Conservation (phyloP, 2,113 vertebrate species). For the Colius striatus region DNA sequence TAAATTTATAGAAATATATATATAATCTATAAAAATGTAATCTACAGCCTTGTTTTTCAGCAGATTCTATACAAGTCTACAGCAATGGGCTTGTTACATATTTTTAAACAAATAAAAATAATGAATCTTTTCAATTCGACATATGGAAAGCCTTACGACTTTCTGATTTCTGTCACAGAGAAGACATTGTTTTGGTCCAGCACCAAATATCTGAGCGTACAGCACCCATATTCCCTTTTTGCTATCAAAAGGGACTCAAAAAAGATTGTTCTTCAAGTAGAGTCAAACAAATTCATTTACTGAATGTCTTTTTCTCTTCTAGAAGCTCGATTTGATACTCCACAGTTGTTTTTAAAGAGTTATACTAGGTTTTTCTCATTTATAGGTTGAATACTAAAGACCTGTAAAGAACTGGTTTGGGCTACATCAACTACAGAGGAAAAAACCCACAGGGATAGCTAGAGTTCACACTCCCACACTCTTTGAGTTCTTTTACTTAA, state of each 20-base stretch:
- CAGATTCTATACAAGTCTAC: neutral
- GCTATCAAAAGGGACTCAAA: neutral
- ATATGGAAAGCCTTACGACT: neutral
- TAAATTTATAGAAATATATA: too few species aligned
- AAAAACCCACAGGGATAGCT: neutral
- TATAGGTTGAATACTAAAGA: neutral
- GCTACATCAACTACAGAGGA: neutral
- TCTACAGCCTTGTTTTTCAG: neutral
- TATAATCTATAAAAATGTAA: too few species aligned
- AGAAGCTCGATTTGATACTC: neutral
- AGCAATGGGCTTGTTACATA: neutral
- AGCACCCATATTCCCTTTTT: neutral
- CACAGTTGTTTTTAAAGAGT: neutral
- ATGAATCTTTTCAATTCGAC: neutral
- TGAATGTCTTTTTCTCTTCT: neutral
- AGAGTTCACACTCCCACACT: neutral
- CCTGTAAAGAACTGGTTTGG: neutral
- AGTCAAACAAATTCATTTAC: neutral
- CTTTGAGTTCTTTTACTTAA: neutral
- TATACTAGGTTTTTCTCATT: neutral
- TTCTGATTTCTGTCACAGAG: neutral
- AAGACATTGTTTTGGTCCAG: neutral
- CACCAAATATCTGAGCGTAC: neutral
- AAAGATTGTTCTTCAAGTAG: neutral
- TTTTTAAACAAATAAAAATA: neutral